Conservation (phyloP, 2,888 invertebrate species). For the Strigamia maritima region DNA sequence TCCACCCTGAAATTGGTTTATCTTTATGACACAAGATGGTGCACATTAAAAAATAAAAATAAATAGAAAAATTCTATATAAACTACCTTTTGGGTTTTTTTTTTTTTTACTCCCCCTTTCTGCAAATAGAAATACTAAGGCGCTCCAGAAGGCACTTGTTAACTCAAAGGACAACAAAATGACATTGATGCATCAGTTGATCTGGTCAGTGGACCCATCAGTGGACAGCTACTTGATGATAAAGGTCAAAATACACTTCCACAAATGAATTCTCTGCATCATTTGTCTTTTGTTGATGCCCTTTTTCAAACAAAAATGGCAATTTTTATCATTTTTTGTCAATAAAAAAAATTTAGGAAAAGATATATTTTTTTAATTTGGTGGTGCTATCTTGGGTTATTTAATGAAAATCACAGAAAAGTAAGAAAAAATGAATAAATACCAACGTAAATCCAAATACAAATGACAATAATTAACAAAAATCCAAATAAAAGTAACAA, state of each 20-base stretch:
- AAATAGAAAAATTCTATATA: background rate
- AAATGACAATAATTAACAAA: too few relatives aligned
- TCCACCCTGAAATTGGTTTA: conserved; percentile 15
- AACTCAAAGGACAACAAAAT: background rate
- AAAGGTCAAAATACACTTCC: conserved; percentile 1
- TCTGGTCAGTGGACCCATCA: conserved; percentile 5
- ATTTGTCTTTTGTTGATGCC: background rate
- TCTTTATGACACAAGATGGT: conserved; percentile 1
- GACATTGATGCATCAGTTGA: background rate
- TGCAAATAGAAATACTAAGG: background rate
- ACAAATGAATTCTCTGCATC: background rate
- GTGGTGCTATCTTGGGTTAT: too few relatives aligned
- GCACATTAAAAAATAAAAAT: conserved; percentile 7
- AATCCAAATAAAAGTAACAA: too few relatives aligned
- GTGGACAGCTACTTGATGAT: conserved; percentile 8
- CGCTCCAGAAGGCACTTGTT: background rate
- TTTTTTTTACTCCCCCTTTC: too few relatives aligned
- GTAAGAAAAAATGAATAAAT: too few relatives aligned
- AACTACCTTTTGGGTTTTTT: too few relatives aligned
- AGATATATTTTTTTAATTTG: too few relatives aligned
- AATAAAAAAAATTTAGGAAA: too few relatives aligned
- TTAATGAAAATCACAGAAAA: too few relatives aligned
- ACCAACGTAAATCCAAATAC: too few relatives aligned
- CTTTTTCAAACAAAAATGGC: background rate
- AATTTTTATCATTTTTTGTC: too few relatives aligned